Conservation (phyloP, 1,140 invertebrate genomes). For the Caerostris extrusa region DNA sequence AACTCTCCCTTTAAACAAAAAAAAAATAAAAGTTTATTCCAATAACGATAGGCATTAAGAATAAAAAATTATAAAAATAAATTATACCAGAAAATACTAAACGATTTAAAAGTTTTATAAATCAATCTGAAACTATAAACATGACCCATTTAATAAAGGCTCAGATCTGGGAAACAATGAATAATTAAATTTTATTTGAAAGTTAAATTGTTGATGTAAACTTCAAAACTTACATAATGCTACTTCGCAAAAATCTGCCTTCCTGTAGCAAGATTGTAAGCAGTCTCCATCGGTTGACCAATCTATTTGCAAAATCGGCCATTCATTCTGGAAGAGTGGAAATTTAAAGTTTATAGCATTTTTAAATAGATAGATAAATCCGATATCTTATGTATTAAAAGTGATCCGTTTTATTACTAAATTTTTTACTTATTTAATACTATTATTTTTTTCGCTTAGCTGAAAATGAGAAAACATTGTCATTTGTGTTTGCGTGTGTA, state of each 20-base stretch:
- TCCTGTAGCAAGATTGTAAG: constrained; percentile 52
- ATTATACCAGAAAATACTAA: not conserved
- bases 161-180: too few relatives aligned
- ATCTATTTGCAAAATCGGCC: constrained; percentile 67
- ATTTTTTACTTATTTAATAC: too few relatives aligned
- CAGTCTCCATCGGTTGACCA: constrained; percentile 65
- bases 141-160: too few relatives aligned
- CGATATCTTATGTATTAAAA: too few relatives aligned
- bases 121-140: too few relatives aligned
- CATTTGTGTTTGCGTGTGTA: not conserved
- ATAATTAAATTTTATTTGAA: not conserved
- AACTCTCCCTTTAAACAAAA: constrained; percentile 45
- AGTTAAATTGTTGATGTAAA: not conserved
- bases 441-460: too few relatives aligned
- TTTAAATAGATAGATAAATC: not conserved
- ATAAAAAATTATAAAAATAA: not conserved
- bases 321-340: constrained; percentile 49
- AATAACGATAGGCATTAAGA: not conserved
- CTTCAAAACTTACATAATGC: constrained; percentile 40
- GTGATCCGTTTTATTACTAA: too few relatives aligned
- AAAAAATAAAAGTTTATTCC: not conserved
- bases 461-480: too few relatives aligned
- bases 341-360: not conserved
- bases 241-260: constrained; percentile 64
- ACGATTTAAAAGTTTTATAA: not conserved